Base-by-base conservation (phyloP, 1,140 invertebrate species). In the Globodera rostochiensis region DNA sequence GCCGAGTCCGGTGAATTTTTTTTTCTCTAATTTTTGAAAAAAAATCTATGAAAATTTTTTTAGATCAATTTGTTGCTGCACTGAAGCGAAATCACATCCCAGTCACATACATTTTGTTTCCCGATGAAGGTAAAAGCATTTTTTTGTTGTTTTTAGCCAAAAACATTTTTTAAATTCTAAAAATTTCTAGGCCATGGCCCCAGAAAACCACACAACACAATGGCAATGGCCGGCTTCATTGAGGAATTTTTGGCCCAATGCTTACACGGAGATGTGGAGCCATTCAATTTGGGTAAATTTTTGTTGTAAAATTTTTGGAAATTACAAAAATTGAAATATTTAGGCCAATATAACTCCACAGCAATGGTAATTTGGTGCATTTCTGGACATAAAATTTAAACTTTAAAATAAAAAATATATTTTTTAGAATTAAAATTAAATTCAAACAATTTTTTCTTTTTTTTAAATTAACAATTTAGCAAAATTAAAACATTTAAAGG, bases 21-120 rank as follows among this genome's bases (percentile, higher is more conserved):
- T 13, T 13, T 6, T 64, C 15, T 19, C 13, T 13, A 19, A 19
- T 45, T 79, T 45, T 79, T 49, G 6, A 7, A 73, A 25, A 45
- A 13, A 46, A 36, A 71, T 69, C n/a, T 3, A 36, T 36, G 45
- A 75, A 75, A 80, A 19, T 25, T 80, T 79, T 80, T 80, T 79
- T 4, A 86, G 87, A 89, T 70, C 88, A 90, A 83, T 89, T 89
- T 70, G 88, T 89, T 15, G 80, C 67, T 21, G 88, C 82, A 13
- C 80, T 89, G 9, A 85, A 89, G 70, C 86, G 86, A 60, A 86
- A 87, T 53, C 64, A 77, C 69, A 86, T 86, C 78, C 85, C 85
- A 36, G 85, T 86, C n/a, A 86, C 86, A 15, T 86, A 87, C 78
- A 77, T 86, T 57, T 49, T 87, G 25, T 86, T 80, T 70, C 86